Evolutionary conservation across 1,140 invertebrate genomes (phyloP), one percentile per base, ranked within the genome.

Genomic region (Dryas iulia): DNA sequence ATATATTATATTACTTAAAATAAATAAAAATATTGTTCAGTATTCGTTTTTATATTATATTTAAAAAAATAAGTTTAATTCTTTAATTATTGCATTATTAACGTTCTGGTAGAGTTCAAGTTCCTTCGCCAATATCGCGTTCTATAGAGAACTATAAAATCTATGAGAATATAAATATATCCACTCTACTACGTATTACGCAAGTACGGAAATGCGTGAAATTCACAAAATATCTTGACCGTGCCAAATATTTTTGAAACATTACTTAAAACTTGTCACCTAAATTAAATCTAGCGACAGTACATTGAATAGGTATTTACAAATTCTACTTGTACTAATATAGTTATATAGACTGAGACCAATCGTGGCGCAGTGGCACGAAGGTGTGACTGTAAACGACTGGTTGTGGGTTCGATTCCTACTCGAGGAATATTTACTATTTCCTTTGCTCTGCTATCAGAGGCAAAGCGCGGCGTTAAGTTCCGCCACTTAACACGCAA

Each of bases 131-230:
- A n/a, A n/a, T n/a, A n/a, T n/a, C n/a, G n/a, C n/a, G n/a, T n/a
- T n/a, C n/a, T n/a, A n/a, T n/a, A n/a, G n/a, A n/a, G n/a, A 21
- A 3, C 33, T 35, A 35, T 14, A 35, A 18, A 67, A 26, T 39
- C 14, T 24, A 33, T 21, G 2, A 47, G 6, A 21, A 18, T 21
- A 47, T 0, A 5, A 10, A 47, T 8, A 5, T 47, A 18, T 47
- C 10, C 39, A 47, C 39, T 47, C 33, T 31, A 31, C 39, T 47
- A 47, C 39, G 39, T 47, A 47, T 47, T 47, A 47, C 39, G 39
- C 39, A 47, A 47, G 39, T 47, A 47, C 39, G 39, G 39, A 47
- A 47, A 47, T 47, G 39, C 39, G 39, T 47, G 39, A 47, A 47
- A 47, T 47, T 47, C 39, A 18, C 39, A 7, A 47, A 47, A 47